Conservation (phyloP, 1,140 invertebrate genomes). For the Drosophila busckii region DNA sequence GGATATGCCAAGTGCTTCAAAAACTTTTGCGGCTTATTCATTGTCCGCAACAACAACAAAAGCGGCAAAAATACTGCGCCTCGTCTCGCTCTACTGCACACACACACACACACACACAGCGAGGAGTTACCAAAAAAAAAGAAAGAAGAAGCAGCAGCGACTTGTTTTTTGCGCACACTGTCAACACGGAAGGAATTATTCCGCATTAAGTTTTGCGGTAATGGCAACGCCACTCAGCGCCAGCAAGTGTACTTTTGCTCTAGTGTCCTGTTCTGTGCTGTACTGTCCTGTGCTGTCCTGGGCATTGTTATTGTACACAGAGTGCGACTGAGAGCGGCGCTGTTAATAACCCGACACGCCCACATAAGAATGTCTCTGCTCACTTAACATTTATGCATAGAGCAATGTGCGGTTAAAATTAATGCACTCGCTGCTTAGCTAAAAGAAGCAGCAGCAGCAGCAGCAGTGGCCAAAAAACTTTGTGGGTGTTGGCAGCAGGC, state of each 20-base stretch:
- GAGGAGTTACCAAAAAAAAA: constrained; percentile 43
- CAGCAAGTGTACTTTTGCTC: constrained; percentile 21
- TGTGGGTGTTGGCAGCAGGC: constrained; percentile 1
- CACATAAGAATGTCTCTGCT: background rate
- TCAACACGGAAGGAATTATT: constrained; percentile 75
- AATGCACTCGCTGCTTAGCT: constrained; percentile 53
- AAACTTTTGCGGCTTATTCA: constrained; percentile 73
- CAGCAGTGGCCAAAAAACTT: constrained; percentile 65
- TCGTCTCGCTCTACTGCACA: constrained; percentile 50
- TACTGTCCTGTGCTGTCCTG: no score
- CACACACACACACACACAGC: no score
- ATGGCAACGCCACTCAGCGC: constrained; percentile 53
- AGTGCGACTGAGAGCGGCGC: constrained; percentile 52
- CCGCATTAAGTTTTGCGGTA: constrained; percentile 74
- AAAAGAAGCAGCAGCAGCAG: constrained; percentile 19
- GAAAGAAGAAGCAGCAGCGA: no score
- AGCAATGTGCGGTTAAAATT: constrained; percentile 74
- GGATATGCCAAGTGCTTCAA: constrained; percentile 70
- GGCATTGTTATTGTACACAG: constrained; percentile 16
- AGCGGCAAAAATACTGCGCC: constrained; percentile 18
- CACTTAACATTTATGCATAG: constrained; percentile 62
- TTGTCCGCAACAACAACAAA: constrained; percentile 68
- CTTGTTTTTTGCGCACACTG: constrained; percentile 75
- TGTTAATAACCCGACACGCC: constrained; percentile 73
- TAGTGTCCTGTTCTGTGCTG: constrained; percentile 2